phyloP scores from a whole-genome alignment of 2,888 invertebrate species.

The Acronicta aceris region DNA sequence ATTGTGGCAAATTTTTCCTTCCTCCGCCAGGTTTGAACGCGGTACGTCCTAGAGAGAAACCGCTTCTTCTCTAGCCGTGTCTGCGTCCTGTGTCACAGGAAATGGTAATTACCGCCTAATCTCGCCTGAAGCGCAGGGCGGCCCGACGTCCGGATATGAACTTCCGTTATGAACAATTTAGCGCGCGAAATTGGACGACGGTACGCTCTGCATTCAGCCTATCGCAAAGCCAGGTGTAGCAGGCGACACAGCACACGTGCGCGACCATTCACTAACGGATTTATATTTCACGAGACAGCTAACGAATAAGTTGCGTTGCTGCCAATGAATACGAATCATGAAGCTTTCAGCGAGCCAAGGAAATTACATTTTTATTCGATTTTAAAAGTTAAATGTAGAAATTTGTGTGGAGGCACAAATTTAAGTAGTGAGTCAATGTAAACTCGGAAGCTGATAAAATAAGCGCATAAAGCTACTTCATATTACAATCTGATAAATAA shows the following conservation, averaged over 20 bases:
- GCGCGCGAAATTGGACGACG: conserved; percentile 90
- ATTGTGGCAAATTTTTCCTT: conserved; percentile 72
- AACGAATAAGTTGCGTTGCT: conserved; percentile 71
- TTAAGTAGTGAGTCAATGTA: conserved; percentile 37
- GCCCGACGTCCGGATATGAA: conserved; percentile 93
- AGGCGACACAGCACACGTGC: conserved; percentile 66
- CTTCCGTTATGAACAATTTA: conserved; percentile 96
- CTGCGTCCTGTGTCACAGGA: conserved; percentile 86
- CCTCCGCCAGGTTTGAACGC: conserved; percentile 64
- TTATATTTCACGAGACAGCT: conserved; percentile 57
- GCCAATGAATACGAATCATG: conserved; percentile 75
- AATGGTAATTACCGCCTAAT: conserved; percentile 90
- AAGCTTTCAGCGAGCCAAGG: conserved; percentile 72
- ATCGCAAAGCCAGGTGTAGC: conserved; percentile 72
- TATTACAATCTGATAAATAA: not conserved
- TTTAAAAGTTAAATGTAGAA: conserved; percentile 63
- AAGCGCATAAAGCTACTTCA: conserved; percentile 7
- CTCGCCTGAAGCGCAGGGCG: conserved; percentile 87
- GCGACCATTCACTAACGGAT: conserved; percentile 71
- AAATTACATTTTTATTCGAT: conserved; percentile 79
- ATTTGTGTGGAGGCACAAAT: too few relatives aligned
- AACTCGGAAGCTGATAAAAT: conserved; percentile 30
- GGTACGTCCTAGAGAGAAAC: conserved; percentile 69
- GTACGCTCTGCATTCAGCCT: conserved; percentile 81
- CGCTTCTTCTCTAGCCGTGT: conserved; percentile 76